Percentiles rank a stretch among this genome's conserved stretches.
These are phyloP conservation scores for Rotaria macrura DNA, from an alignment of 2,888 invertebrate genomes.

Conservation along the genomic window DNA sequence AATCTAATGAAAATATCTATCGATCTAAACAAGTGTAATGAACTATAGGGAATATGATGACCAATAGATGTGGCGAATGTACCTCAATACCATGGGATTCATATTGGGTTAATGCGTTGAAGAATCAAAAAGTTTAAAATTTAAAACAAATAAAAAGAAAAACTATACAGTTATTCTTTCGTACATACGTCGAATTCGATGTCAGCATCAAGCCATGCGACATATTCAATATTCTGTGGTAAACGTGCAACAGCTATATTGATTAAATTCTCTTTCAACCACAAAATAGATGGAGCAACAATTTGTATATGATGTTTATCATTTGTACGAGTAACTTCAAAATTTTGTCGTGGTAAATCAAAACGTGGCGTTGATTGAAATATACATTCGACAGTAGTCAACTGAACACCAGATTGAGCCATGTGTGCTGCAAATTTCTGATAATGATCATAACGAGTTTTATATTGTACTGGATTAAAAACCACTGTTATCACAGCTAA, in stretches of 20 bases:
- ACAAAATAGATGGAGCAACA: neutral
- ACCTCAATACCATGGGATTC: no score
- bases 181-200: neutral
- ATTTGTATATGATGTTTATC: neutral
- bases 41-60: no score
- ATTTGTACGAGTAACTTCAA: neutral
- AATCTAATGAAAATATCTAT: no score
- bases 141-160: neutral
- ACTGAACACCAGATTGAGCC: neutral
- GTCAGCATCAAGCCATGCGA: constrained; percentile 9
- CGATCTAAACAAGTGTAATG: no score
- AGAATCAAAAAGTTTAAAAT: neutral
- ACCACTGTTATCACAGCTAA: neutral
- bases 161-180: neutral
- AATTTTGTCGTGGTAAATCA: neutral
- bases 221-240: neutral
- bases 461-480: neutral
- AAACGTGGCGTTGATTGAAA: neutral
- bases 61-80: no score
- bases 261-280: constrained; percentile 17
- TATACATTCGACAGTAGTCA: neutral
- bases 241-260: neutral
- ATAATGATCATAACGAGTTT: neutral
- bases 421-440: neutral
- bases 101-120: no score